Evolutionary conservation across 2,888 invertebrate genomes (phyloP).

Genomic region (Campopleginae sp.): DNA sequence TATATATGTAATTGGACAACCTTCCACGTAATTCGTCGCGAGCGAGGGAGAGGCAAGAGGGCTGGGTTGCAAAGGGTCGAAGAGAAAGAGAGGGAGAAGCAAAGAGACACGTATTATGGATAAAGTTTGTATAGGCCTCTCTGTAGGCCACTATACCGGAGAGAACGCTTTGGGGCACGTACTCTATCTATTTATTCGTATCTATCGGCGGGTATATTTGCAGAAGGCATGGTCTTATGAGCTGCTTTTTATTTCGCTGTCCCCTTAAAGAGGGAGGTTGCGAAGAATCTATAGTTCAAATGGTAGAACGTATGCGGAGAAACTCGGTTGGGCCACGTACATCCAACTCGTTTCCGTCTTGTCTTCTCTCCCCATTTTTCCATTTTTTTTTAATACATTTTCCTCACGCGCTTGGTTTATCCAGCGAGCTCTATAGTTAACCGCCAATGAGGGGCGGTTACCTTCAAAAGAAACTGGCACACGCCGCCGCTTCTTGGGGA

Average conservation of each 20-base stretch:
- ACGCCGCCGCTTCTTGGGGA: not conserved
- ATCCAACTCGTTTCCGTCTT: constrained; percentile 63
- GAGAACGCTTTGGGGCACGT: constrained; percentile 39
- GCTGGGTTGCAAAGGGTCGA: not conserved
- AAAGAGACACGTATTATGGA: constrained; percentile 45
- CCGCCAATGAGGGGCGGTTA: constrained; percentile 68
- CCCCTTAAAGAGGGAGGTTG: constrained; percentile 6
- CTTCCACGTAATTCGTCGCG: constrained; percentile 61
- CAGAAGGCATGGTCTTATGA: constrained; percentile 12
- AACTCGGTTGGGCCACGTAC: constrained; percentile 84
- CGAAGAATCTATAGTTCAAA: constrained; percentile 4
- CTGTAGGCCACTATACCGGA: constrained; percentile 48
- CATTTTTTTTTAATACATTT: constrained; percentile 53
- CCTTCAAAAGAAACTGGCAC: constrained; percentile 59
- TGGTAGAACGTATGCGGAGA: constrained; percentile 77
- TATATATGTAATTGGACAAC: constrained; percentile 43
- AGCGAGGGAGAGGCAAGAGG: not conserved
- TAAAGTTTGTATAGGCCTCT: constrained; percentile 53
- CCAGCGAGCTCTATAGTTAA: constrained; percentile 61
- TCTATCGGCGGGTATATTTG: constrained; percentile 7
- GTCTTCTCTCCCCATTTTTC: not conserved
- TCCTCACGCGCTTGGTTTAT: constrained; percentile 56
- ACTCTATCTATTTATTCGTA: constrained; percentile 13
- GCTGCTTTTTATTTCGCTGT: not conserved
- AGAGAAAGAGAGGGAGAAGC: constrained; percentile 1